phyloP scores from a whole-genome alignment of 1,140 invertebrate genomes.

The Dysdera silvatica region DNA sequence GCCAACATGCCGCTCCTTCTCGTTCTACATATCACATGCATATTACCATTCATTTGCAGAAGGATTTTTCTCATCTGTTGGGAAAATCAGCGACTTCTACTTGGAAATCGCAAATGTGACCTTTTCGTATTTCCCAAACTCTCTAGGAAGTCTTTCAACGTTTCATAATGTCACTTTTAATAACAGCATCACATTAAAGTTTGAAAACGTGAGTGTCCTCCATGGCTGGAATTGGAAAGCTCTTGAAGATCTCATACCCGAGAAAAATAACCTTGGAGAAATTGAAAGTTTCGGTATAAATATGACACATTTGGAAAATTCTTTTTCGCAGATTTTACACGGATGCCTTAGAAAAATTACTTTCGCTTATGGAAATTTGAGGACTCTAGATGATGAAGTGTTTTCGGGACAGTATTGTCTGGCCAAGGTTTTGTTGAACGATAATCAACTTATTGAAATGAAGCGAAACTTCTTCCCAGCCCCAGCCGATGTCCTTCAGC shows the following conservation, averaged over 20 bases:
- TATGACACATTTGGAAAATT: conserved; percentile 1
- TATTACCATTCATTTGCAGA: too few species aligned
- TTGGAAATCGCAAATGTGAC: conserved; percentile 10
- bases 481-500: too few species aligned
- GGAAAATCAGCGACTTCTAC: background rate
- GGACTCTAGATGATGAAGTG: conserved; percentile 8
- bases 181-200: background rate
- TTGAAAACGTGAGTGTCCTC: background rate
- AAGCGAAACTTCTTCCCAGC: too few species aligned
- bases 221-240: conserved; percentile 14
- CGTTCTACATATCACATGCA: too few species aligned
- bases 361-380: background rate
- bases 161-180: background rate
- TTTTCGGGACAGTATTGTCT: background rate
- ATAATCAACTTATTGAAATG: too few species aligned
- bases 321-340: background rate
- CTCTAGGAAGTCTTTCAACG: background rate
- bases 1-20: too few species aligned
- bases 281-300: conserved; percentile 5
- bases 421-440: background rate
- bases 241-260: background rate
- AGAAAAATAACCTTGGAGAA: background rate
- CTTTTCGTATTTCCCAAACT: conserved; percentile 8
- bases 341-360: background rate
- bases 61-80: conserved; percentile 4